Percentiles rank a stretch among this genome's conserved stretches.
Evolutionary conservation across 2,888 invertebrate genomes (phyloP).

Genomic region (Limnephilus lunatus): DNA sequence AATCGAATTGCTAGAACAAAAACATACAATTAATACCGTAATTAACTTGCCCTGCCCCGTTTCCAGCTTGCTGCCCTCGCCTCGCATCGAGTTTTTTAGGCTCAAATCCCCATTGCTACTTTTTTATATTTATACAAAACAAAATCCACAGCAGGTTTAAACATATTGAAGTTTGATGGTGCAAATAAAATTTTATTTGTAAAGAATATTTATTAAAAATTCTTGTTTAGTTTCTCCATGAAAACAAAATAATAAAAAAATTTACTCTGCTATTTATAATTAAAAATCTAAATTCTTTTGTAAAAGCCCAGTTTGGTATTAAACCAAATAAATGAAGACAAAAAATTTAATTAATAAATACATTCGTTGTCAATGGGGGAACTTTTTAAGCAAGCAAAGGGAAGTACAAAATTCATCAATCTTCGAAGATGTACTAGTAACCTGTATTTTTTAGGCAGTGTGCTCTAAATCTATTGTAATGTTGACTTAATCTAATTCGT

Average conservation of each 20-base stretch:
- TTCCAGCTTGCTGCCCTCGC: neutral
- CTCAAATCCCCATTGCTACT: neutral
- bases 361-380: no score
- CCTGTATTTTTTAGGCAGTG: no score
- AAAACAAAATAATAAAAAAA: no score
- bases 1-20: slow-evolving; percentile 85
- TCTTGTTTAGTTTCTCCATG: no score
- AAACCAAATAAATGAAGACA: no score
- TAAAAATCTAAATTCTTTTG: no score
- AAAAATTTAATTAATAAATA: no score
- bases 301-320: no score
- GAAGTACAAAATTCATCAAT: no score
- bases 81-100: neutral
- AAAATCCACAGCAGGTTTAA: neutral
- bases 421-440: no score
- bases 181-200: neutral
- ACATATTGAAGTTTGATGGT: neutral
- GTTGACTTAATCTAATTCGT: neutral
- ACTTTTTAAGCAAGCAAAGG: neutral
- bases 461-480: neutral
- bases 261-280: no score
- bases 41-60: neutral
- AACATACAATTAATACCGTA: slow-evolving; percentile 23
- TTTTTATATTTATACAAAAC: neutral
- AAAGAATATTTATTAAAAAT: no score